Base-by-base conservation (phyloP, 2,797 vertebrate genomes). In the Lophotriccus pileatus region DNA sequence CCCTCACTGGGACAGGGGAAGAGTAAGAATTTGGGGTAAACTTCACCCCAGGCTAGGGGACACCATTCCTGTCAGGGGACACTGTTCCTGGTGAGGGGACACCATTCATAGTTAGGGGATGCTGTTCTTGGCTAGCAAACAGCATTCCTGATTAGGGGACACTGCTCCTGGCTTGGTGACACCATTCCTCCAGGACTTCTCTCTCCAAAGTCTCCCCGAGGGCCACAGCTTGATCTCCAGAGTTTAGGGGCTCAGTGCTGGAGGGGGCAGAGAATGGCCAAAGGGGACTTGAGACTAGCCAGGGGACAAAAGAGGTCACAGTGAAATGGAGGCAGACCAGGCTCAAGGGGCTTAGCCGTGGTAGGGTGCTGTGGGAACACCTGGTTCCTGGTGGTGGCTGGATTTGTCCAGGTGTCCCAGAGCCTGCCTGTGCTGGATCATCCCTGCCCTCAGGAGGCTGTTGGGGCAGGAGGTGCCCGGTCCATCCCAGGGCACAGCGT, bases 401-500 rank as follows among this genome's bases (percentile, higher is more conserved):
- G 20, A 2, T 60, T 19, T 43, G 18, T 24, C 30, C 1, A 0
- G 30, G 16, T 34, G 56, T 36, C n/a, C n/a, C 41, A 6, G 32
- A 37, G 37, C 28, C 24, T 0, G 1, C 23, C 21, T 20, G n/a
- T 21, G 66, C 75, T 2, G 15, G 32, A 36, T 32, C 75, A 32
- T n/a, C 14, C 27, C 37, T n/a, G 7, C 13, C 14, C 36, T 24
- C 0, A 0, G 41, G 20, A 3, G 36, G 55, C 44, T 10, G 3
- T 5, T 9, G 43, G 28, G 39, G 43, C 3, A 0, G 60, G 21
- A 63, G 41, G 34, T 30, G 4, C 17, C 0, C 1, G 23, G n/a
- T 10, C 73, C 17, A 3, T 32, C 3, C 24, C 11, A 39, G 41
- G 50, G 43, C 52, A 23, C 0, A 0, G 46, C 0, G 1, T 6